Conservation (phyloP, 2,113 vertebrate species). For the Tragelaphus imberbis region DNA sequence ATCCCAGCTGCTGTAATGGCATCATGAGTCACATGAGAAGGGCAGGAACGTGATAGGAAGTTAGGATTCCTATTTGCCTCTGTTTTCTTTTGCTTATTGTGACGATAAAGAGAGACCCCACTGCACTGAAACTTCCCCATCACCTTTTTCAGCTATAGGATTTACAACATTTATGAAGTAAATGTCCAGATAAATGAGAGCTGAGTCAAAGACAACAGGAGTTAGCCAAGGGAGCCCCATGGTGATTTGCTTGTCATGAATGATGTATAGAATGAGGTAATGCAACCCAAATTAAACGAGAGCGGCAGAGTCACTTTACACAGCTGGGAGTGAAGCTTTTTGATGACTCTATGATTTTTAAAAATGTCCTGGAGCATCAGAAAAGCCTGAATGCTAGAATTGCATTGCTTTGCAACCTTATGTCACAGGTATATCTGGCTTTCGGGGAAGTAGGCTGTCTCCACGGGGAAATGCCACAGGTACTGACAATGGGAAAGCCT, state of each 20-base stretch:
- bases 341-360: slow-evolving; percentile 58
- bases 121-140: not conserved
- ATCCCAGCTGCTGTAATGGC: not conserved
- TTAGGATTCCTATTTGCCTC: slow-evolving; percentile 4
- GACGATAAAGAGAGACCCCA: not conserved
- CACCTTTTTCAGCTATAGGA: not conserved
- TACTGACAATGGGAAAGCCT: not conserved
- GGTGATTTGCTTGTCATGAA: slow-evolving; percentile 62
- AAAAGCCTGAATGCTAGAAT: slow-evolving; percentile 30
- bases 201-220: slow-evolving; percentile 59
- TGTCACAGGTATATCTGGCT: not conserved
- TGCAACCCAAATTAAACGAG: slow-evolving; percentile 58
- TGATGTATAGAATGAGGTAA: slow-evolving; percentile 75
- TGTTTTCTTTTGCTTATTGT: slow-evolving; percentile 28
- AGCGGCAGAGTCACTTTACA: slow-evolving; percentile 58
- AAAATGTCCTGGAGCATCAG: slow-evolving; percentile 36
- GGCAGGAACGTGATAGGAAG: not conserved
- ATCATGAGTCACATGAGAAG: not conserved
- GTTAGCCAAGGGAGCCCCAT: slow-evolving; percentile 33
- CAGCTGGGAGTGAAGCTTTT: slow-evolving; percentile 60
- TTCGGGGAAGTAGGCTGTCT: not conserved
- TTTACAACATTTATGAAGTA: slow-evolving; percentile 15
- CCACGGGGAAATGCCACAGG: not conserved
- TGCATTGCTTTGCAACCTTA: slow-evolving; percentile 20
- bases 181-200: slow-evolving; percentile 39